A percentile compares a stretch with the other conserved stretches of the same genome.
Evolutionary conservation across 2,888 invertebrate species (phyloP).

Genomic region (Fabriciana adippe): DNA sequence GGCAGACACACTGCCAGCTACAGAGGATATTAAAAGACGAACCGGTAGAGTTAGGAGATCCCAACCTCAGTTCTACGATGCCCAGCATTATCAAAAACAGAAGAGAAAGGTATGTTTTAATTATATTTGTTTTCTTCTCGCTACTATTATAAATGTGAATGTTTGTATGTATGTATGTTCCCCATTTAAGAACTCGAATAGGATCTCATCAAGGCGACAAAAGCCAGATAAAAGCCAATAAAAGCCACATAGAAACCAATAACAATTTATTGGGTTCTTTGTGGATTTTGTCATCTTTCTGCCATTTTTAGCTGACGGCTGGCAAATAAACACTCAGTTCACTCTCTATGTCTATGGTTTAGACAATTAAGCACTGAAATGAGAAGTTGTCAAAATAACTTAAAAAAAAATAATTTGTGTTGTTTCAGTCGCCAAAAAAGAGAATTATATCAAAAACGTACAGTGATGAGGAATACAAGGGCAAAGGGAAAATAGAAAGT

Average conservation of each 20-base stretch:
- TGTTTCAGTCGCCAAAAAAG: conserved; percentile 75
- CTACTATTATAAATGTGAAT: no score
- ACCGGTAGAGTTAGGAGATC: conserved; percentile 89
- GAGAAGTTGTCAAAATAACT: background rate
- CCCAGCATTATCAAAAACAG: conserved; percentile 90
- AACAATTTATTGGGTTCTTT: no score
- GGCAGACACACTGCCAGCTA: conserved; percentile 75
- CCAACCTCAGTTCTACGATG: conserved; percentile 92
- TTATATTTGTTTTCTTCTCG: background rate
- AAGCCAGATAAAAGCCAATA: no score
- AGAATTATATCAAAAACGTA: conserved; percentile 61
- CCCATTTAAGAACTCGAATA: no score
- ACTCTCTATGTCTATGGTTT: no score
- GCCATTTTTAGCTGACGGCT: no score
- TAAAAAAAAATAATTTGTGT: conserved; percentile 20
- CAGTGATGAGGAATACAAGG: conserved; percentile 68
- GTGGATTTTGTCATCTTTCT: no score
- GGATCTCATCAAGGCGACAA: no score
- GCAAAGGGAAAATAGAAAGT: conserved; percentile 66
- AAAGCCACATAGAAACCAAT: no score
- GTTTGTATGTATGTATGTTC: no score
- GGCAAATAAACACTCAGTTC: no score
- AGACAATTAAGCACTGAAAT: no score
- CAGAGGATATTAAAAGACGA: conserved; percentile 79
- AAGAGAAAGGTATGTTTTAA: conserved; percentile 77